These are phyloP conservation scores for Acrocephalus scirpaceus DNA, from an alignment of 2,797 vertebrate species.

Conservation along the genomic window DNA sequence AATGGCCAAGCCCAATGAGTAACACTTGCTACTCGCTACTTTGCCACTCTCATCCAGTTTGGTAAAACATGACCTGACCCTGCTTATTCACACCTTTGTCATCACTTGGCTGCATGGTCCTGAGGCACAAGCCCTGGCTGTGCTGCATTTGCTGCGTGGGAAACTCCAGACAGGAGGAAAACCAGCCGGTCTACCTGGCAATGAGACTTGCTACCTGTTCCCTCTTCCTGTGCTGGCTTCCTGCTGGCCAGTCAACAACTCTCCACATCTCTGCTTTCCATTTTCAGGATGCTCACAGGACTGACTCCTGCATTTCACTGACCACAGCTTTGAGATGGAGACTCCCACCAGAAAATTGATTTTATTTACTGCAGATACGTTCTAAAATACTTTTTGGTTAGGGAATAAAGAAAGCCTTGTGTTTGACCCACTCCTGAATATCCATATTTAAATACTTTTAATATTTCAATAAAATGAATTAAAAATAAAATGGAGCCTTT, in stretches of 20 bases:
- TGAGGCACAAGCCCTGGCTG: neutral
- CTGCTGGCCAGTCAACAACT: neutral
- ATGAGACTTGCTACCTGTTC: neutral
- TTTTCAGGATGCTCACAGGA: neutral
- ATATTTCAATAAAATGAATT: neutral
- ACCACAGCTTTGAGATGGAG: neutral
- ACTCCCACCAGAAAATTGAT: neutral
- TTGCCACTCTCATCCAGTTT: neutral
- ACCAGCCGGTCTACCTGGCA: constrained; percentile 3
- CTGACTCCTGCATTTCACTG: neutral
- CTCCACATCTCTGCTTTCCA: neutral
- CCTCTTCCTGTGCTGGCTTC: neutral
- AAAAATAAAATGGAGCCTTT: neutral
- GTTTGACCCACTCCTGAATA: neutral
- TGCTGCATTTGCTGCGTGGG: neutral
- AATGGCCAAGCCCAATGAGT: constrained; percentile 55
- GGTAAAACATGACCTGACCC: constrained; percentile 12
- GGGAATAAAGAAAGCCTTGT: neutral
- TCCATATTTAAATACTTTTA: neutral
- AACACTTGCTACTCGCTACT: constrained; percentile 22
- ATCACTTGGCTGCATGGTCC: neutral
- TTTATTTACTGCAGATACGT: neutral
- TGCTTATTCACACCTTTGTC: constrained; percentile 64
- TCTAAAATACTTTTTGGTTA: neutral
- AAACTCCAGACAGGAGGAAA: neutral